These are phyloP conservation scores for Lynx canadensis DNA, from an alignment of 2,113 vertebrate genomes.

Conservation along the genomic window DNA sequence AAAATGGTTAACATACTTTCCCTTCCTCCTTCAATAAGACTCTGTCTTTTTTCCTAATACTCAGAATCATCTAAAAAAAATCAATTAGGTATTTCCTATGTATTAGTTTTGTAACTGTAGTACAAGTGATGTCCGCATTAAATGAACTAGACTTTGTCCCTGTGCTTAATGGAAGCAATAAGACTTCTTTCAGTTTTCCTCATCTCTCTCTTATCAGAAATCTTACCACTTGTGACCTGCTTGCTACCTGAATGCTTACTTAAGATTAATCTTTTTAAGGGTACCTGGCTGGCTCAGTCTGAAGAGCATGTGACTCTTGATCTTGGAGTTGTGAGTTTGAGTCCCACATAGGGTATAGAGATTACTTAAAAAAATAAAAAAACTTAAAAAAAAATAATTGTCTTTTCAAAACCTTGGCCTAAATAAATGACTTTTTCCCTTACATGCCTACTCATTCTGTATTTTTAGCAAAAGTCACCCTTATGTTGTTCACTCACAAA, in stretches of 20 bases:
- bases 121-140: not conserved
- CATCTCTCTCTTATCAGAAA: not conserved
- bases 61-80: conserved; percentile 23
- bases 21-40: not conserved
- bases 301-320: not conserved
- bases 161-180: not conserved
- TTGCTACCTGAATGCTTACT: not conserved
- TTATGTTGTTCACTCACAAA: not conserved
- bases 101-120: not conserved
- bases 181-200: not conserved
- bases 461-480: conserved; percentile 38
- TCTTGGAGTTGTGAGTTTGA: not conserved
- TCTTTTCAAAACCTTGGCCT: conserved; percentile 23
- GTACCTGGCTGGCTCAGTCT: not conserved
- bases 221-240: not conserved
- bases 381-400: too few species aligned
- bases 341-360: not conserved
- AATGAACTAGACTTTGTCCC: not conserved
- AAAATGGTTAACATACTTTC: not conserved
- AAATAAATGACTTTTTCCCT: conserved; percentile 25
- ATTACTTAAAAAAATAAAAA: too few species aligned
- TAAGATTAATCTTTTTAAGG: conserved; percentile 31
- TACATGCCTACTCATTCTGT: not conserved
- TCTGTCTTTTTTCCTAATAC: not conserved
- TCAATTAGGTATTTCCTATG: not conserved